phyloP scores from a whole-genome alignment of 2,888 invertebrate genomes.

The Sinhomidia bicolor region DNA sequence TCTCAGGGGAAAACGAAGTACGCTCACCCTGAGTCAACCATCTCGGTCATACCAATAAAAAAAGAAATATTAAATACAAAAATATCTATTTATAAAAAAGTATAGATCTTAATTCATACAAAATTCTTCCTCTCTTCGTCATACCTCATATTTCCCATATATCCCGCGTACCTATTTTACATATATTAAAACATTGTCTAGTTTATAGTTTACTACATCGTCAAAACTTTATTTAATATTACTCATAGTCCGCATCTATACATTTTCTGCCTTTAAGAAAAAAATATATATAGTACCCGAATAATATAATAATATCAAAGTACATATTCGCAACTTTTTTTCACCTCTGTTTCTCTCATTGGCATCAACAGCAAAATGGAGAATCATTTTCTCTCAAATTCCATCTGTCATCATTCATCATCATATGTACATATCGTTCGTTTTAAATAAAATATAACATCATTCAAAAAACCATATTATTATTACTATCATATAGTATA shows the following conservation, averaged over 20 bases:
- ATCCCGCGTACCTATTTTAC: not conserved
- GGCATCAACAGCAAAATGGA: too few relatives aligned
- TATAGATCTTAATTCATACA: not conserved
- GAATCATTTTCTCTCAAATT: too few relatives aligned
- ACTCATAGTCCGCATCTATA: not conserved
- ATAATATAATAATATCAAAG: not conserved
- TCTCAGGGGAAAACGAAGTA: constrained; percentile 77
- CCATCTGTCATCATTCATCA: too few relatives aligned
- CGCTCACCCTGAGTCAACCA: constrained; percentile 52
- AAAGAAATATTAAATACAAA: not conserved
- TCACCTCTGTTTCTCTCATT: too few relatives aligned
- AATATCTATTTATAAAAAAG: not conserved
- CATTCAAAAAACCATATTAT: too few relatives aligned
- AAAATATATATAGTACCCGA: too few relatives aligned
- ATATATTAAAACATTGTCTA: not conserved
- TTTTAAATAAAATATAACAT: too few relatives aligned
- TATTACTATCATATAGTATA: too few relatives aligned
- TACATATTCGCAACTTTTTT: not conserved
- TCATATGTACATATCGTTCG: too few relatives aligned
- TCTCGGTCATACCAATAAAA: constrained; percentile 57
- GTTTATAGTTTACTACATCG: too few relatives aligned
- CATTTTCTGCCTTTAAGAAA: not conserved
- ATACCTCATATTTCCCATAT: not conserved
- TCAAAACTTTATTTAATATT: too few relatives aligned
- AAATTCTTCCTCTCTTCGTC: constrained; percentile 7